Base-by-base conservation (phyloP, 2,113 vertebrate species). In the Ammospiza nelsoni region DNA sequence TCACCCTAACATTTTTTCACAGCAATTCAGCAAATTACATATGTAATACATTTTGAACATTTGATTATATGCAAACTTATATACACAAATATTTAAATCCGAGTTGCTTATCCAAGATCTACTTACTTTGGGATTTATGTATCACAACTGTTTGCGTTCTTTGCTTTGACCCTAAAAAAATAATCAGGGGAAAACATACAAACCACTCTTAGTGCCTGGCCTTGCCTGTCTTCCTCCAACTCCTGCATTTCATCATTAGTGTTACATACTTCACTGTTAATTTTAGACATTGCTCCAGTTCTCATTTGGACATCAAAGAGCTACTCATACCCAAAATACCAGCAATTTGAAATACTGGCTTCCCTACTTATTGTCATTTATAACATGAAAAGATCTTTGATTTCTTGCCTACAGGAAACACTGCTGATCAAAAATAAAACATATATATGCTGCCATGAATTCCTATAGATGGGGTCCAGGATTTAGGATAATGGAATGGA, bases 321-420 rank as follows among this genome's bases (percentile, higher is more conserved):
- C 65, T 46, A 33, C 76, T 59, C 52, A 20, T 63, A 63, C 49
- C 23, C 85, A 86, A 89, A 96, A 95, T 44, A 88, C 37, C 69
- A 68, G 31, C 57, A 55, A 84, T 54, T 37, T 65, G 57, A 94
- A 95, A 39, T 73, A 58, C 1, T 57, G 76, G 68, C 79, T 92
- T 88, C 65, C 87, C 82, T 52, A 80, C 69, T 91, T 89, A 77
- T 27, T 74, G 83, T 87, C 92, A 62, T 84, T 93, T 95, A 46
- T 75, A 96, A 94, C 89, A 78, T 62, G 49, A 89, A 75, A 95
- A 94, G 83, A 92, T 87, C 88, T 96, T 90, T 90, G 93, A 95
- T 95, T 96, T 76, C 92, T 75, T 95, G 93, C 93, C 95, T 93
- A 81, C 65, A 95, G 93, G 93, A 97, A 97, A 96, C 31, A 88